Base-by-base conservation (phyloP, 2,113 vertebrate species). In the Crotalus helleri region DNA sequence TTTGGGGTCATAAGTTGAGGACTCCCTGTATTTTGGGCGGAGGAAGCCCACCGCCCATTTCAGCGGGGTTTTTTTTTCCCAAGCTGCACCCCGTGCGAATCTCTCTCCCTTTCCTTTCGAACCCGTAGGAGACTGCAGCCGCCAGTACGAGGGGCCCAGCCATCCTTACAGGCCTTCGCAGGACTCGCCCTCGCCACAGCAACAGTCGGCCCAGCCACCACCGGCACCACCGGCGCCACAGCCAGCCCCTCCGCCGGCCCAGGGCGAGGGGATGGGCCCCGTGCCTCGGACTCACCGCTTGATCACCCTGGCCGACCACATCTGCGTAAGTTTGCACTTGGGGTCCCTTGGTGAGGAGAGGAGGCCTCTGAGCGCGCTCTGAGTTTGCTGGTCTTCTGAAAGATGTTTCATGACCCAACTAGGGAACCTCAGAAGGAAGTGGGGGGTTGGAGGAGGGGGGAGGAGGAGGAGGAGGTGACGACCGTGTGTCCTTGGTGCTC, bases 301-400 rank as follows among this genome's bases (percentile, higher is more conserved):
- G 87, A 99, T 99, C 98, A 99, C 99, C 44, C 97, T 99, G 87
- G 99, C 99, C 3, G 99, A 99, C 96, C 99, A 99, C 94, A 99
- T 99, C 97, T 99, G 99, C 95, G 99, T 99, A 98, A 96, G 98
- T 96, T 88, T 91, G 92, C 24, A 6, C 39, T 11, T 0, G 88
- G 46, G 51, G 21, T 1, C 12, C 49, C 33, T 46, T 10, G 0
- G 0, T 26, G 8, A 5, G 21, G 74, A 39, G 17, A 29, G 59
- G 1, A 4, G 1, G 9, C 24, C 59, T 69, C 17, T 61, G 39
- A 10, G 12, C 39, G 55, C 11, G 6, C 26, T 64, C 61, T 24
- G 21, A 21, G 59, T 26, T 64, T 26, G 23, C 5, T 64, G 49
- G 49, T 49, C 7, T 49, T 49, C 49, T 8, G 0, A 1, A 1